Evolutionary conservation across 1,140 invertebrate species (phyloP), one percentile per base, ranked within the genome.

Genomic region (Phymastichus coffea): DNA sequence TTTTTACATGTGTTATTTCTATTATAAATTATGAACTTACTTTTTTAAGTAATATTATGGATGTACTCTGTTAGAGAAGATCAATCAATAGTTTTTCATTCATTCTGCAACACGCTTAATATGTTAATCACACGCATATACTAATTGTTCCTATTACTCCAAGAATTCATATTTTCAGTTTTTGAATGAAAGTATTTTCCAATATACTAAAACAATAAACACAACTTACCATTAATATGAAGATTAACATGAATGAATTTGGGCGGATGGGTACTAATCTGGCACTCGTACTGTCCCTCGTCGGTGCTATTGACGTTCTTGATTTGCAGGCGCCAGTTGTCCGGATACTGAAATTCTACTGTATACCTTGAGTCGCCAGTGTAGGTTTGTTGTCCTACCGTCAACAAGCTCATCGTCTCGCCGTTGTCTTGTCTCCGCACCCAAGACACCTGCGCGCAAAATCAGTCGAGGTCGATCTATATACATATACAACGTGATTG

Each of bases 251-350:
- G 82, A 77, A 87, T 87, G 63, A 88, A 86, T 70, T 86, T 85
- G 28, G 88, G 88, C 57, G 88, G 88, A 78, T 89, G 87, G 26
- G 88, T 90, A 54, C 86, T 88, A 70, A 90, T 87, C 79, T 90
- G 88, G 73, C 88, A 90, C 72, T 88, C 87, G 74, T 89, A 90
- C 46, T 85, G 80, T 23, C 87, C 88, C 70, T 88, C 87, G 66
- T 90, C 88, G 64, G 83, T 85, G 63, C 85, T 86, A 64, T 85
- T 87, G 9, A 87, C 85, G 53, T 84, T 84, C 67, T 82, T 82
- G 63, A 90, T 87, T 76, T 86, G 84, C 35, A 90, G 79, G 57
- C 85, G 83, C 88, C 88, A 90, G 76, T 90, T 90, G 61, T 88
- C 87, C 35, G 88, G 86, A 69, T 91, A 91, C 64, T 90, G 84